Percentiles rank a stretch among this genome's conserved stretches.
phyloP scores from a whole-genome alignment of 2,888 invertebrate genomes.

The Tenthredo notha region DNA sequence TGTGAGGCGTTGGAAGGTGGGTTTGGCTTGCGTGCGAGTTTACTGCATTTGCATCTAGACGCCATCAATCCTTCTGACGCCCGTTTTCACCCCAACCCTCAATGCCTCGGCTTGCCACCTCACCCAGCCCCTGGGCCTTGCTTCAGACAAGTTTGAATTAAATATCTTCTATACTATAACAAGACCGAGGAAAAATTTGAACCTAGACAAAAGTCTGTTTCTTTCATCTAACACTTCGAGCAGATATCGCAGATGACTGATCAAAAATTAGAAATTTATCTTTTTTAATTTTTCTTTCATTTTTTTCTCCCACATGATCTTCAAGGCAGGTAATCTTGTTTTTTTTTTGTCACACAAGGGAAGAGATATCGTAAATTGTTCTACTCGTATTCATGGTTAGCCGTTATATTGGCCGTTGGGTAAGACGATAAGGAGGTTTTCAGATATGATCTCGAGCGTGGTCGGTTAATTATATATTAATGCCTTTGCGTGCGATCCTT shows the following conservation, averaged over 20 bases:
- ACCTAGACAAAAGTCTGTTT: conserved; percentile 10
- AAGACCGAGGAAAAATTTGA: neutral
- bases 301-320: neutral
- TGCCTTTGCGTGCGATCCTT: conserved; percentile 74
- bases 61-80: conserved; percentile 78
- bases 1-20: conserved; percentile 78
- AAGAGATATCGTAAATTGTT: neutral
- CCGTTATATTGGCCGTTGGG: conserved; percentile 66
- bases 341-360: neutral
- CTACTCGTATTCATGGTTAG: neutral
- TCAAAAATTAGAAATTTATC: neutral
- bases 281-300: neutral
- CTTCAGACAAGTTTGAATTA: conserved; percentile 71
- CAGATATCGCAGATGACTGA: neutral
- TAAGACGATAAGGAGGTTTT: conserved; percentile 70
- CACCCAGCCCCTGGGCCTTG: conserved; percentile 53
- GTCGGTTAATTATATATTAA: conserved; percentile 77
- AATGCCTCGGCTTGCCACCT: conserved; percentile 59
- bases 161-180: conserved; percentile 70
- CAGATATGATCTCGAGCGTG: conserved; percentile 74
- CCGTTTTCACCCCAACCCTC: conserved; percentile 69
- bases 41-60: conserved; percentile 78
- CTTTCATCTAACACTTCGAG: neutral
- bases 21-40: conserved; percentile 76
- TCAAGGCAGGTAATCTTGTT: too few species aligned